These are phyloP conservation scores for Agonopterix subpropinquella DNA, from an alignment of 2,888 invertebrate species.

Conservation along the genomic window DNA sequence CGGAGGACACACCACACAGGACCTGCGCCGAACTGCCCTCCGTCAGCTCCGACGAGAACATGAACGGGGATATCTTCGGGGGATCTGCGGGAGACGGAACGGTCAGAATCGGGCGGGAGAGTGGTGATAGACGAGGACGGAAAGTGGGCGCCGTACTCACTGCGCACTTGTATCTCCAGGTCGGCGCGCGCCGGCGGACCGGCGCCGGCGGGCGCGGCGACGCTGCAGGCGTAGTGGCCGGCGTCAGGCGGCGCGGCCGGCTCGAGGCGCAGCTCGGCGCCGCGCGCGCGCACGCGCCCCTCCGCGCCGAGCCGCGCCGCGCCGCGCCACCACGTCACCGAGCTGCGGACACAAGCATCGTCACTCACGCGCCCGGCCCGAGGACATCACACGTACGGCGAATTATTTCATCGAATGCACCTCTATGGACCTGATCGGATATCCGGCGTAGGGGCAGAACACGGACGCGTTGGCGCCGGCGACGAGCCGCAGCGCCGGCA, in stretches of 20 bases:
- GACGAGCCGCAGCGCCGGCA: conserved; percentile 83
- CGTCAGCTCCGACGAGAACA: conserved; percentile 87
- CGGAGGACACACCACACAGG: conserved; percentile 84
- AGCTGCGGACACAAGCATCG: conserved; percentile 41
- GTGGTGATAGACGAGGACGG: background rate
- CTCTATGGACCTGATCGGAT: conserved; percentile 82
- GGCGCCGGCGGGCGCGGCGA: conserved; percentile 81
- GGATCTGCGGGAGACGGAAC: conserved; percentile 68
- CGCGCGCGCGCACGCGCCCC: conserved; percentile 59
- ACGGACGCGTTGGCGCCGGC: conserved; percentile 84
- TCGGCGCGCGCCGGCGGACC: conserved; percentile 79
- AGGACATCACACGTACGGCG: background rate
- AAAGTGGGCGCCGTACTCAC: conserved; percentile 54
- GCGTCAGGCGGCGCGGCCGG: conserved; percentile 76
- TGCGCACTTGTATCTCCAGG: conserved; percentile 82
- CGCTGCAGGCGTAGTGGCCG: conserved; percentile 85
- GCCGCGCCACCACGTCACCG: conserved; percentile 54
- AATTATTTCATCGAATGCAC: conserved; percentile 43
- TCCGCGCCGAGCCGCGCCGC: conserved; percentile 67
- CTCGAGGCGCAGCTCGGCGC: conserved; percentile 42
- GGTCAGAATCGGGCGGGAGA: background rate
- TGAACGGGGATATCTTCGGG: conserved; percentile 90
- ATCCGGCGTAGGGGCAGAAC: conserved; percentile 90
- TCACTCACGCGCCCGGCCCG: background rate
- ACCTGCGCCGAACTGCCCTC: conserved; percentile 89